Conservation (phyloP, 2,888 invertebrate genomes). For the Drosophila atroscutellata region DNA sequence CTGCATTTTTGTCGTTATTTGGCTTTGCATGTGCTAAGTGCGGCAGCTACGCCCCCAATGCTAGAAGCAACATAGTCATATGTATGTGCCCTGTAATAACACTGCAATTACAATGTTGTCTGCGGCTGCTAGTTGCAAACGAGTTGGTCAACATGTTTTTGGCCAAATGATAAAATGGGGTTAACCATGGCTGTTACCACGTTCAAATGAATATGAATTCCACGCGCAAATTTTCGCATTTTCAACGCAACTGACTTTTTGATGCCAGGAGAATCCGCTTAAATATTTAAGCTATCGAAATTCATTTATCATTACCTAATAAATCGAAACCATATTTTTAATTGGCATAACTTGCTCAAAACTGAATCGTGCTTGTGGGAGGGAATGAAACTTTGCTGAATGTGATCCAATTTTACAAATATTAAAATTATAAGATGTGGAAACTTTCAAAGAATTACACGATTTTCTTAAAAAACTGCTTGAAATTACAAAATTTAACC, state of each 20-base stretch:
- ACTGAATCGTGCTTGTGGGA: background rate
- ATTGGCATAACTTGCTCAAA: background rate
- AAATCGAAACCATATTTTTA: background rate
- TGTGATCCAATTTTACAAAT: background rate
- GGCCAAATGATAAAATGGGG: constrained; percentile 37
- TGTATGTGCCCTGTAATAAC: constrained; percentile 49
- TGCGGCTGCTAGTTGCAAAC: constrained; percentile 67
- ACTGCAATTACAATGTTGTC: constrained; percentile 73
- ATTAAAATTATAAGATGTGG: no score
- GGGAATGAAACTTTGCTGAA: background rate
- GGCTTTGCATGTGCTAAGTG: constrained; percentile 65
- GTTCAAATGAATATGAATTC: constrained; percentile 25
- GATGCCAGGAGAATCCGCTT: background rate
- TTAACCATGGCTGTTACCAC: constrained; percentile 21
- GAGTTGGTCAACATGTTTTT: constrained; percentile 74
- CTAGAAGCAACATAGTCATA: constrained; percentile 5
- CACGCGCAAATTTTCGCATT: constrained; percentile 1
- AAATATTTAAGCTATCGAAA: background rate
- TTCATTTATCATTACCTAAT: background rate
- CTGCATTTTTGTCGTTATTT: constrained; percentile 59
- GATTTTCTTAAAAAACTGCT: no score
- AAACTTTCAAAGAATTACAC: background rate
- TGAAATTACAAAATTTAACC: no score
- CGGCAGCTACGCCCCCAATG: constrained; percentile 46
- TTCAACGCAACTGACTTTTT: background rate